These are phyloP conservation scores for Xyrichtys novacula DNA, from an alignment of 2,797 vertebrate species.

Conservation along the genomic window DNA sequence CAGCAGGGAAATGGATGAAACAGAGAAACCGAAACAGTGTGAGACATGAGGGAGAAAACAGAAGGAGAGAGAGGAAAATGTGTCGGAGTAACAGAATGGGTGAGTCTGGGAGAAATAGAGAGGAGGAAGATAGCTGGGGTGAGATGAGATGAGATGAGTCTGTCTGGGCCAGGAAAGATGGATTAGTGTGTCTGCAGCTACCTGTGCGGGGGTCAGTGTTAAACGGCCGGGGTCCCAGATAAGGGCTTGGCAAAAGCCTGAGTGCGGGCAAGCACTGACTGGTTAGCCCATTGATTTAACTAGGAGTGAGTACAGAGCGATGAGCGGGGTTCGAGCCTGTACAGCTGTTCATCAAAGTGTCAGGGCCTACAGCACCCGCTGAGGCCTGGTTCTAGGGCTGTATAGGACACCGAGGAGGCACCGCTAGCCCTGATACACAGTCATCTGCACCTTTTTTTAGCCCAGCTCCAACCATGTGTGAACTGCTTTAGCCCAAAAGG, in stretches of 20 bases:
- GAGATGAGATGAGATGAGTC: conserved; percentile 71
- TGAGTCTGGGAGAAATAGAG: conserved; percentile 34
- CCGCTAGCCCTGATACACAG: background rate
- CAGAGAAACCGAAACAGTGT: conserved; percentile 57
- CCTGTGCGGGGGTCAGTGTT: conserved; percentile 81
- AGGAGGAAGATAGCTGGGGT: conserved; percentile 41
- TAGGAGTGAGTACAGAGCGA: conserved; percentile 62
- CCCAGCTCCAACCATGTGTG: background rate
- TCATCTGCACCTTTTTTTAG: background rate
- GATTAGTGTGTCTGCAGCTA: conserved; percentile 79
- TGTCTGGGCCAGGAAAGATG: conserved; percentile 76
- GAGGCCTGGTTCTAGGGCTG: conserved; percentile 5
- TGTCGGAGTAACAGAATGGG: conserved; percentile 45
- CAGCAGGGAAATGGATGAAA: conserved; percentile 57
- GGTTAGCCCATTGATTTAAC: conserved; percentile 79
- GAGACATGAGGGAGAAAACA: conserved; percentile 39
- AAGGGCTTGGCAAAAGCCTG: conserved; percentile 72
- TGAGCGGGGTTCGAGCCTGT: conserved; percentile 71
- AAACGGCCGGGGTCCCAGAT: conserved; percentile 78
- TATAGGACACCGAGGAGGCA: conserved; percentile 7
- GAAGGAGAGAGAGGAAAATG: conserved; percentile 26
- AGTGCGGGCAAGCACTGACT: conserved; percentile 72
- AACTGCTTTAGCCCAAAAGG: no score
- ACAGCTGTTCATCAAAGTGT: conserved; percentile 78
- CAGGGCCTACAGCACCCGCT: conserved; percentile 40